Evolutionary conservation across 2,797 vertebrate genomes (phyloP), one percentile per base, ranked within the genome.

Genomic region (Cygnus olor): DNA sequence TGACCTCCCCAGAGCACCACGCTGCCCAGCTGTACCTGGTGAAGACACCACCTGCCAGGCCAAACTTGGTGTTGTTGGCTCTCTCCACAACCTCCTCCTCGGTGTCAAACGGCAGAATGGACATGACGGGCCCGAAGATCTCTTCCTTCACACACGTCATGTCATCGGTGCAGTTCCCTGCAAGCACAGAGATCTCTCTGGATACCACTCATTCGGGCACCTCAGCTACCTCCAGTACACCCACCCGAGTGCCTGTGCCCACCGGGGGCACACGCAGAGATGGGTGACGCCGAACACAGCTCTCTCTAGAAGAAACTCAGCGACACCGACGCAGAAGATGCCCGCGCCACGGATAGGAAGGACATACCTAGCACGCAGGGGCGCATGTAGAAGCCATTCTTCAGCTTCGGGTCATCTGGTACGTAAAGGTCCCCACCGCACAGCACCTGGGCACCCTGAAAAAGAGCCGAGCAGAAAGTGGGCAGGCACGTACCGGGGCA

Each of bases 81-180:
- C 99, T 98, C 88, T 97, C 86, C 82, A 99, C 79, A 73, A 98
- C 99, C 90, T 99, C 99, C 3, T 99, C 98, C 94, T 99, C 99
- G 0, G 98, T 99, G 97, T 99, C 98, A 88, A 99, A 99, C 0
- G 99, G 96, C 95, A 99, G 93, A 85, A 99, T 98, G 1, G 99
- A 99, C 99, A 99, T 99, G 60, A 99, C 99, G 0, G 99, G 99
- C 14, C 99, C 99, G 32, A 99, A 99, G 80, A 99, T 99, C 98
- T 99, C 99, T 95, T 99, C 99, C 93, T 98, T 99, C 92, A 99
- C 99, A 71, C 99, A 99, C 0, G 98, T 99, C 99, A 99, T 99
- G 81, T 99, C 98, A 36, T 99, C 99, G 9, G 85, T 98, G 98
- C 99, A 99, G 96, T 99, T 98, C 78, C 98, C 99, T 99, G 97